Evolutionary conservation across 37 sponge, comb jelly and placozoan species (phyloP), one percentile per base, ranked within the genome.

Genomic region (Crambe crambe): DNA sequence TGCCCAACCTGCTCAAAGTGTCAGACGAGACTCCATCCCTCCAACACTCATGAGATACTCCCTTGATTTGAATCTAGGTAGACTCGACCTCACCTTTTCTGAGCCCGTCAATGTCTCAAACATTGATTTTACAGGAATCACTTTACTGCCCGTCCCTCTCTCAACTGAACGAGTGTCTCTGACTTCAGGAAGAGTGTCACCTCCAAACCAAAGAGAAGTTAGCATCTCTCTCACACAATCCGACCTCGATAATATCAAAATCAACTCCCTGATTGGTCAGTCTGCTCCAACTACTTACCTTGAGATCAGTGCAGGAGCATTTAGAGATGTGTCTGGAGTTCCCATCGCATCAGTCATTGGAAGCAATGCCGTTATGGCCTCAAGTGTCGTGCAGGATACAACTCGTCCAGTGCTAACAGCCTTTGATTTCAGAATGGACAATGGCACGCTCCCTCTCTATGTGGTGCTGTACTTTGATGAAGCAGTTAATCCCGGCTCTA

Each of bases 361-460:
- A 18, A 41, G 72, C 1, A 25, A 69, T 64, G 88, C 96, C 6
- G 2, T 62, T 20, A 20, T 27, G 76, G 88, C 86, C 20, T 23
- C 34, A 0, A 15, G 29, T 39, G 20, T 76, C 25, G 44, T 65
- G 15, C 35, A 65, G 12, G 97, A 96, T 74, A 75, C 73, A 26
- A 88, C 83, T n/a, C 70, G 80, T 29, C 97, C 97, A 30, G 31
- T 27, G 18, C 83, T 96, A n/a, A 37, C 44, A 15, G 61, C 72
- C 26, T 96, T 96, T 73, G 88, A 96, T 70, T 87, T 96, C 42
- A 86, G 73, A 5, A 87, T 96, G 91, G 97, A 96, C 43, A 42
- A 87, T 56, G 56, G 54, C 20, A 76, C 71, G 8, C 80, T 92
- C 21, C 92, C 96, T 73, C 70, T 95, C 0, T 90, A 82, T 58